A percentile compares a stretch with the other conserved stretches of the same genome.
These are phyloP conservation scores for Podarcis lilfordi DNA, from an alignment of 2,797 vertebrate genomes.

Conservation along the genomic window DNA sequence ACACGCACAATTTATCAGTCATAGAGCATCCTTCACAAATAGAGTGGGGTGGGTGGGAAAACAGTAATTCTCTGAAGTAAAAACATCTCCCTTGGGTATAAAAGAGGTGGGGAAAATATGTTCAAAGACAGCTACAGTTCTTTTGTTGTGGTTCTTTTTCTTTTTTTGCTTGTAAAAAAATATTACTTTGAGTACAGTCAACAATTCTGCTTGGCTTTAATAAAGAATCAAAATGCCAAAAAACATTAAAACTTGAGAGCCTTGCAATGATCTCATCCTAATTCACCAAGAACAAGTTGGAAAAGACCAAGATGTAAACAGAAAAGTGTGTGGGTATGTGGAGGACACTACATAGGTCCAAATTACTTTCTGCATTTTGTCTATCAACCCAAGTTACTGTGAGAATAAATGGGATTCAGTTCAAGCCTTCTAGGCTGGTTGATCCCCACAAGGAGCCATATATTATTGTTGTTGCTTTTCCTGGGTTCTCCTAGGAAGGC, in stretches of 20 bases:
- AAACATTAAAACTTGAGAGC: constrained; percentile 12
- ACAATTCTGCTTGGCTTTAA: constrained; percentile 17
- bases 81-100: neutral
- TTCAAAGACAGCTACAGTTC: neutral
- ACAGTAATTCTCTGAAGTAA: neutral
- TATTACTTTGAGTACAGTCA: neutral
- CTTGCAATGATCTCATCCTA: neutral
- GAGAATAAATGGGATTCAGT: neutral
- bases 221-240: neutral
- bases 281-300: neutral
- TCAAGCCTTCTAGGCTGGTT: neutral
- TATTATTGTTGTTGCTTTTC: neutral
- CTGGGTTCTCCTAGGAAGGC: neutral
- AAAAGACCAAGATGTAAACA: neutral
- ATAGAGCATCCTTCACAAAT: neutral
- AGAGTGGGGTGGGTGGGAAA: neutral
- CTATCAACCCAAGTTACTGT: neutral
- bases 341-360: neutral
- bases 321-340: too few relatives aligned
- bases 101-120: neutral
- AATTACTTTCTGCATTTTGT: constrained; percentile 2
- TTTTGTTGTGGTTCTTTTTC: neutral
- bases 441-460: neutral
- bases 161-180: neutral
- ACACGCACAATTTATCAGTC: neutral